Conservation (phyloP, 2,888 invertebrate species). For the Allophyes oxyacanthae region DNA sequence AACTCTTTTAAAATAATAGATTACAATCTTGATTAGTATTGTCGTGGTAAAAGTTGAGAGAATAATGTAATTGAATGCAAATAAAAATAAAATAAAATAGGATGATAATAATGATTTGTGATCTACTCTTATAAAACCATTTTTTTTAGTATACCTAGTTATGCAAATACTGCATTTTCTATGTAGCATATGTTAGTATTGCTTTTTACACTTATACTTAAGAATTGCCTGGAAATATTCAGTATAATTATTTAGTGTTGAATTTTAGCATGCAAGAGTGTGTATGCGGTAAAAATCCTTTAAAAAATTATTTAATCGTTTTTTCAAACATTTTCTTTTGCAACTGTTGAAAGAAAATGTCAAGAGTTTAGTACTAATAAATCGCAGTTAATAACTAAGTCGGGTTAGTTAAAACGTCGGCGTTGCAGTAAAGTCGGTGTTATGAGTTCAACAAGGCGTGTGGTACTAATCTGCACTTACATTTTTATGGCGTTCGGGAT, state of each 20-base stretch:
- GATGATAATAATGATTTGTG: too few species aligned
- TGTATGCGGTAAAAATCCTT: too few species aligned
- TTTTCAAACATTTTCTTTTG: conserved; percentile 1
- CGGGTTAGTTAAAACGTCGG: conserved; percentile 8
- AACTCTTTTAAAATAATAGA: too few species aligned
- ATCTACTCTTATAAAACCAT: too few species aligned
- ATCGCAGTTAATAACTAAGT: conserved; percentile 18
- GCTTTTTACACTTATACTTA: background rate
- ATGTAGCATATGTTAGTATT: too few species aligned
- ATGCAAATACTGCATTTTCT: too few species aligned
- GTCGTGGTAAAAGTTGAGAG: too few species aligned
- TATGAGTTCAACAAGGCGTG: background rate
- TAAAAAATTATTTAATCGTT: too few species aligned
- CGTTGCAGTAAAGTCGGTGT: conserved; percentile 5
- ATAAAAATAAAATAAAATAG: too few species aligned
- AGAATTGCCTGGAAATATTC: background rate
- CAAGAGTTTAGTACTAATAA: conserved; percentile 24
- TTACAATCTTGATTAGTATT: too few species aligned
- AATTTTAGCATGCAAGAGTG: background rate
- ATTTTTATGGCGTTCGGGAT: conserved; percentile 7
- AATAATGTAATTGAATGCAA: too few species aligned
- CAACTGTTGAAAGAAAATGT: conserved; percentile 28
- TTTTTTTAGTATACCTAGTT: too few species aligned
- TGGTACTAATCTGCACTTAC: conserved; percentile 4
- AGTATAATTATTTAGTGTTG: background rate